phyloP scores from a whole-genome alignment of 2,797 vertebrate genomes.

The Molossus molossus region DNA sequence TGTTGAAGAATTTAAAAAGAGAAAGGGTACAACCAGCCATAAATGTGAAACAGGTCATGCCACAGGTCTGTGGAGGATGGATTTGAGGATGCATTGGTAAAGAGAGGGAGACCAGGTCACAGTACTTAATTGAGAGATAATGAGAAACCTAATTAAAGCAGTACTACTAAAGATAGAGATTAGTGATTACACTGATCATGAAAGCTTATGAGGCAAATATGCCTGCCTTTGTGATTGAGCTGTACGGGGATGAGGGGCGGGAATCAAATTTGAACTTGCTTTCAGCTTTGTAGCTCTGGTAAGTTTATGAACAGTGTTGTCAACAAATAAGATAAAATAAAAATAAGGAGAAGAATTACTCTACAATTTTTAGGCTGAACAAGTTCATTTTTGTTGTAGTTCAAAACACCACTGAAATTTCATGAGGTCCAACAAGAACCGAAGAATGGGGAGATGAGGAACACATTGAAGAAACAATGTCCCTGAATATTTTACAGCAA shows the following conservation, averaged over 20 bases:
- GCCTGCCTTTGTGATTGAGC: not conserved
- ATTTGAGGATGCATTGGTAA: not conserved
- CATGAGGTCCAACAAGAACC: not conserved
- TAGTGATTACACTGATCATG: not conserved
- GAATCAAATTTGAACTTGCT: constrained; percentile 5
- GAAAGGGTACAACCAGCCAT: not conserved
- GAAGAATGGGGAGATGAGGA: not conserved
- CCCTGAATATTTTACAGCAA: not conserved
- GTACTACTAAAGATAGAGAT: not conserved
- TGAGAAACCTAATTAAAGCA: not conserved
- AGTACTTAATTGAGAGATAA: not conserved
- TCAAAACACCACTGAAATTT: not conserved
- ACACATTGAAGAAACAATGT: not conserved
- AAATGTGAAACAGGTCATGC: not conserved
- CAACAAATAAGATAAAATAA: not conserved
- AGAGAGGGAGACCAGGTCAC: not conserved
- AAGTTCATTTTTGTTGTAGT: not conserved
- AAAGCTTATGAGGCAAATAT: not conserved
- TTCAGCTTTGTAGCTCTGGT: not conserved
- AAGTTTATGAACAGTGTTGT: not conserved
- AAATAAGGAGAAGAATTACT: not conserved
- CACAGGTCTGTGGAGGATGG: not conserved
- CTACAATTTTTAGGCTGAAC: not conserved
- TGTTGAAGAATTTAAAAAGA: not conserved
- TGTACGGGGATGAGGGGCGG: not conserved